Evolutionary conservation across 2,113 vertebrate species (phyloP).

Genomic region (Marmota flaviventris): DNA sequence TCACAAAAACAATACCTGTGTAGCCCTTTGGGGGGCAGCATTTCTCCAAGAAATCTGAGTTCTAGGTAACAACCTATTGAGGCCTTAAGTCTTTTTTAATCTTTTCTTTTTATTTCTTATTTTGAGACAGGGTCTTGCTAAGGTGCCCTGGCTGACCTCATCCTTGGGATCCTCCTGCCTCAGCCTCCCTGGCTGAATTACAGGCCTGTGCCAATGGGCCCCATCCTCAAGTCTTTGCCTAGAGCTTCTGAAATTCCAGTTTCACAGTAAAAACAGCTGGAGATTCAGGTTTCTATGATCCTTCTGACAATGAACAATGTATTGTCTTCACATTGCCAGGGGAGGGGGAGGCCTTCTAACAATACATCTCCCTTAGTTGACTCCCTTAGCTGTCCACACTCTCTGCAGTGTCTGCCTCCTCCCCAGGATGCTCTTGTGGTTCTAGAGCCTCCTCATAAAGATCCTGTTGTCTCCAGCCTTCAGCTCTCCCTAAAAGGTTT

Average conservation of each 20-base stretch:
- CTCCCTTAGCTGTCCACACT: background rate
- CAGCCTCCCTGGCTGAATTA: no score
- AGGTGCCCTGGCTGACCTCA: no score
- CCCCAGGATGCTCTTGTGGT: background rate
- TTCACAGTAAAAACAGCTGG: background rate
- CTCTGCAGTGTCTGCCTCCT: background rate
- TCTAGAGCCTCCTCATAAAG: background rate
- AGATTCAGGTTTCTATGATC: background rate
- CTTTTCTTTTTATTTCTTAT: background rate
- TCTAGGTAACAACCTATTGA: background rate
- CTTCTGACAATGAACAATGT: background rate
- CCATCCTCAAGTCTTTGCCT: background rate
- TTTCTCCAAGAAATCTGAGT: conserved; percentile 14
- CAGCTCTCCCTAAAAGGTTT: background rate
- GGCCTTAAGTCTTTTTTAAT: background rate
- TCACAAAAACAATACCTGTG: background rate
- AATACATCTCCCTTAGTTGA: background rate
- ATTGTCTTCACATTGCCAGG: background rate
- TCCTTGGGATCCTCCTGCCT: no score
- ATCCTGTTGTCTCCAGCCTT: background rate
- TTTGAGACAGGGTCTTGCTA: no score
- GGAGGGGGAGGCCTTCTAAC: background rate
- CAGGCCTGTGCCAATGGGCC: no score
- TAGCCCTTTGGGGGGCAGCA: background rate
- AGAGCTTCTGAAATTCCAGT: background rate